These are phyloP conservation scores for Prosapia bicincta DNA, from an alignment of 2,888 invertebrate species.

Conservation along the genomic window DNA sequence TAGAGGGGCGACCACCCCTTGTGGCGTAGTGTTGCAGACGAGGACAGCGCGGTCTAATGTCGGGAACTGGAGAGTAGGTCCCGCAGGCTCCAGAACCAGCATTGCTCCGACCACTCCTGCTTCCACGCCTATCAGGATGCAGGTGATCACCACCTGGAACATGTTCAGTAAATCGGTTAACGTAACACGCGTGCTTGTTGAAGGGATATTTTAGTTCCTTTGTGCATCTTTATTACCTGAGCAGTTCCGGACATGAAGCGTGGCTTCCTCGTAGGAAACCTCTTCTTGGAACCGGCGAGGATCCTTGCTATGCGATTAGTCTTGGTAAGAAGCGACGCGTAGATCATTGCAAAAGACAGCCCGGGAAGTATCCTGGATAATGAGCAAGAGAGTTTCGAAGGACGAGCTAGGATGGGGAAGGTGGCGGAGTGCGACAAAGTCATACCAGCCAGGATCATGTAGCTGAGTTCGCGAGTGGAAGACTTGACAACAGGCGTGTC, in stretches of 20 bases:
- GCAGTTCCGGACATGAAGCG: conserved; percentile 60
- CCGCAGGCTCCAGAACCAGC: conserved; percentile 58
- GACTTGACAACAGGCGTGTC: conserved; percentile 75
- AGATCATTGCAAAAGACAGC: conserved; percentile 68
- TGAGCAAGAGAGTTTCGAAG: conserved; percentile 55
- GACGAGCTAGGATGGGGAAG: conserved; percentile 63
- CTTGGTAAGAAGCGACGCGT: conserved; percentile 69
- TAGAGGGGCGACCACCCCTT: conserved; percentile 60
- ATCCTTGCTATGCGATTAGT: conserved; percentile 75
- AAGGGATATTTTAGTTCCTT: too few species aligned
- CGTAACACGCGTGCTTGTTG: too few species aligned
- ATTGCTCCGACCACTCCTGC: conserved; percentile 59
- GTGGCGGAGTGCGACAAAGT: conserved; percentile 56
- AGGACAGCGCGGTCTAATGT: conserved; percentile 54
- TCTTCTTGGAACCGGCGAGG: conserved; percentile 66
- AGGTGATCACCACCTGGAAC: conserved; percentile 59
- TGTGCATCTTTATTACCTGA: too few species aligned
- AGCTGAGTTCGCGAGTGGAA: conserved; percentile 62
- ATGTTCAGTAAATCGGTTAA: too few species aligned
- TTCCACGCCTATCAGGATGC: conserved; percentile 62
- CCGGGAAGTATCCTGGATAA: conserved; percentile 58
- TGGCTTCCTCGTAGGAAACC: conserved; percentile 65
- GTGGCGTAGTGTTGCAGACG: conserved; percentile 59
- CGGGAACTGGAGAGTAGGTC: conserved; percentile 54
- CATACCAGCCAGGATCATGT: conserved; percentile 63